Conservation (phyloP, 2,113 vertebrate genomes). For the Chaetodon trifascialis region DNA sequence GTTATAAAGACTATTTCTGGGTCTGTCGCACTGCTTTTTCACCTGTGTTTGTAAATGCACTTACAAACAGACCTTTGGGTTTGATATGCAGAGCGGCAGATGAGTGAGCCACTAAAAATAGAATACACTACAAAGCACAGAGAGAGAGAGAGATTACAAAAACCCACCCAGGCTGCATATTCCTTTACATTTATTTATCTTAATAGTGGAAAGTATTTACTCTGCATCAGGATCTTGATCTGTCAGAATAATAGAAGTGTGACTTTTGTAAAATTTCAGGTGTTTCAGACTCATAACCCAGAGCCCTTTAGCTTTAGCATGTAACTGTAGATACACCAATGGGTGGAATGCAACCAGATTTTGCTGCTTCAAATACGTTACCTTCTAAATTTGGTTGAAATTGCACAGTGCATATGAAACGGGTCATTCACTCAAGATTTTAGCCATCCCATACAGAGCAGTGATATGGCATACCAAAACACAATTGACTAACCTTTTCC, state of each 20-base stretch:
- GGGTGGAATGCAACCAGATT: not conserved
- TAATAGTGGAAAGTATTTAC: not conserved
- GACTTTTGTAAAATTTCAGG: not conserved
- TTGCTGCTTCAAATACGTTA: no score
- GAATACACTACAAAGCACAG: constrained; percentile 34
- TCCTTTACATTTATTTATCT: constrained; percentile 3
- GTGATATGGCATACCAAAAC: not conserved
- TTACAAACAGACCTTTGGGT: constrained; percentile 10
- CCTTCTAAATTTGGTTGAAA: not conserved
- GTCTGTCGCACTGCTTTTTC: not conserved
- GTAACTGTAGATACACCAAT: not conserved
- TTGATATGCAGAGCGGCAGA: constrained; percentile 60
- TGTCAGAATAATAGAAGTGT: not conserved
- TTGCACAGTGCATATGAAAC: not conserved
- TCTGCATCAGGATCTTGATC: not conserved
- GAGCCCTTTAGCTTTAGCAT: not conserved
- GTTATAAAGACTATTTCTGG: not conserved
- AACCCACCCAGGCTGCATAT: not conserved
- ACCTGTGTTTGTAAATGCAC: not conserved
- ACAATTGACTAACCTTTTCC: not conserved
- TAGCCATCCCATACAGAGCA: not conserved
- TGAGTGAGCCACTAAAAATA: constrained; percentile 64
- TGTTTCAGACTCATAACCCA: not conserved
- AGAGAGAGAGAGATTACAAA: not conserved
- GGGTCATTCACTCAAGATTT: no score